Conservation (phyloP, 2,888 invertebrate genomes). For the Lasioglossum oenotherae region DNA sequence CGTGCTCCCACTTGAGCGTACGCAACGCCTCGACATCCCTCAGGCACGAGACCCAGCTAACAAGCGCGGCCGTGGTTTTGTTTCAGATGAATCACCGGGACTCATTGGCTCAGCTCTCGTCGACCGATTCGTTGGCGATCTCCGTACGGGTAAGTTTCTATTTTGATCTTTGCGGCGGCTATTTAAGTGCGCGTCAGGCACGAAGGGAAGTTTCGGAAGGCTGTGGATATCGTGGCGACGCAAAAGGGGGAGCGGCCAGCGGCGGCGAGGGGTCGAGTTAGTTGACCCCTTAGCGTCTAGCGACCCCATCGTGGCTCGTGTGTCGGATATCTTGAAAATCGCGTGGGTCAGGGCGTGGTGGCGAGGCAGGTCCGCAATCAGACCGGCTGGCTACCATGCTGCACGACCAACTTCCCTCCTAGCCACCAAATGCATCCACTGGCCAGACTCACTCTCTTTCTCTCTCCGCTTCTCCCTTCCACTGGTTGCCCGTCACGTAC, state of each 20-base stretch:
- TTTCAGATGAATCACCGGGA: constrained; percentile 62
- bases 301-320: constrained; percentile 57
- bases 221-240: constrained; percentile 32
- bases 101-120: constrained; percentile 41
- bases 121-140: constrained; percentile 38
- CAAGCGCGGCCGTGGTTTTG: constrained; percentile 51
- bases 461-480: background rate
- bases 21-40: constrained; percentile 17
- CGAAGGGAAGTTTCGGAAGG: constrained; percentile 43
- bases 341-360: constrained; percentile 73
- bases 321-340: constrained; percentile 73
- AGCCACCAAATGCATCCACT: constrained; percentile 25
- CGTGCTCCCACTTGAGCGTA: constrained; percentile 21
- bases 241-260: background rate
- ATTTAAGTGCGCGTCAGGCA: constrained; percentile 47
- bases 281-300: constrained; percentile 62
- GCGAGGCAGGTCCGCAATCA: constrained; percentile 60
- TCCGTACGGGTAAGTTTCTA: constrained; percentile 58
- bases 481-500: constrained; percentile 17
- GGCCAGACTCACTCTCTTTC: background rate
- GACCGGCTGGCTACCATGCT: constrained; percentile 43
- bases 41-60: constrained; percentile 46
- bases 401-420: constrained; percentile 27
- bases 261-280: constrained; percentile 63
- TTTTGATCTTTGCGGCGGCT: constrained; percentile 38